Conservation (phyloP, 2,888 invertebrate species). For the Drosophila lacicola region DNA sequence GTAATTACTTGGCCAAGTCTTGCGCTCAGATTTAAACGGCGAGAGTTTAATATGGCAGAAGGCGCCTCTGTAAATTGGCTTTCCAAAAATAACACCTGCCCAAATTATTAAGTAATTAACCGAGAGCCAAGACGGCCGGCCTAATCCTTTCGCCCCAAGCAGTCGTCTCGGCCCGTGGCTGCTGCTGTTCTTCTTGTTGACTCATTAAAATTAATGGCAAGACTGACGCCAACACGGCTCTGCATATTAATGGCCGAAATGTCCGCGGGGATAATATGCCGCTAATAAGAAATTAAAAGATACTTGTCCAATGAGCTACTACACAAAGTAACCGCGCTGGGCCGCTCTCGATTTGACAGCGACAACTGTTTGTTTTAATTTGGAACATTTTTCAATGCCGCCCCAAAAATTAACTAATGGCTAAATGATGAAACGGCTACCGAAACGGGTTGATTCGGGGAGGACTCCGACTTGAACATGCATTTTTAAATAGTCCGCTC, state of each 20-base stretch:
- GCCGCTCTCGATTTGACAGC: slow-evolving; percentile 48
- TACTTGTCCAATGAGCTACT: slow-evolving; percentile 57
- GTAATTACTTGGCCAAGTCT: slow-evolving; percentile 16
- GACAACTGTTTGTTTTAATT: slow-evolving; percentile 68
- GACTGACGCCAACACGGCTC: slow-evolving; percentile 47
- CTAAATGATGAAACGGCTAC: slow-evolving; percentile 65
- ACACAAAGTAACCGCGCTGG: slow-evolving; percentile 2
- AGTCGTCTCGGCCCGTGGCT: not conserved
- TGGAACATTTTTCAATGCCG: slow-evolving; percentile 59
- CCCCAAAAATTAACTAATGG: slow-evolving; percentile 76
- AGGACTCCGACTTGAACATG: slow-evolving; percentile 33
- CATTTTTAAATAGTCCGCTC: slow-evolving; percentile 61
- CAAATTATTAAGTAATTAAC: slow-evolving; percentile 80
- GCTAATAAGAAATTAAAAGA: slow-evolving; percentile 81
- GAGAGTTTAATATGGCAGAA: slow-evolving; percentile 46
- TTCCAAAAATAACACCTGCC: slow-evolving; percentile 75
- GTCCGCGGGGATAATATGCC: slow-evolving; percentile 78
- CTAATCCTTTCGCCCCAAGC: slow-evolving; percentile 61
- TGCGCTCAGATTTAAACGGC: slow-evolving; percentile 7
- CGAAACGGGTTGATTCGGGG: slow-evolving; percentile 40
- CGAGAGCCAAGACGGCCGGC: slow-evolving; percentile 33
- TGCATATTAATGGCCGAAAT: slow-evolving; percentile 75
- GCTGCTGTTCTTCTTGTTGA: slow-evolving; percentile 32
- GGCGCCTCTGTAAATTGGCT: slow-evolving; percentile 50
- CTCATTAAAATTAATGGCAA: slow-evolving; percentile 79